Percentiles rank a stretch among this genome's conserved stretches.
These are phyloP conservation scores for Thalassaphorura encarpata DNA, from an alignment of 1,140 invertebrate genomes.

Conservation along the genomic window DNA sequence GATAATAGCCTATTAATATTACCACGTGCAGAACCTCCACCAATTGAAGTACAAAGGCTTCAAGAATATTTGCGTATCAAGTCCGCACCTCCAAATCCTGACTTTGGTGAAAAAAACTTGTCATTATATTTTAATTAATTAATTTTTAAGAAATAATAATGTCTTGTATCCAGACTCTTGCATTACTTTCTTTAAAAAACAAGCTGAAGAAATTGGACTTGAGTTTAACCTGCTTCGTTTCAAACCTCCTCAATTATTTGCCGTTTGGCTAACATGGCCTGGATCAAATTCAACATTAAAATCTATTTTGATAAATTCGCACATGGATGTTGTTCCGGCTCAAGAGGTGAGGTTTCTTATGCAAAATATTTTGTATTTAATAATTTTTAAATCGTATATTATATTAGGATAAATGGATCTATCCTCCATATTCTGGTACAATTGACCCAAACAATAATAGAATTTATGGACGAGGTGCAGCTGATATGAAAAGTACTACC, in stretches of 20 bases:
- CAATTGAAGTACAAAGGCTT: too few species aligned
- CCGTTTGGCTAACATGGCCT: slow-evolving; percentile 68
- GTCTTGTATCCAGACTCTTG: background rate
- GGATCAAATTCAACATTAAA: slow-evolving; percentile 58
- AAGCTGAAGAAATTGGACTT: slow-evolving; percentile 55
- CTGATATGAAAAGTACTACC: slow-evolving; percentile 61
- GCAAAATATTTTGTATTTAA: background rate
- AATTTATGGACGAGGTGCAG: slow-evolving; percentile 71
- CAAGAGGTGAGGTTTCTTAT: slow-evolving; percentile 34
- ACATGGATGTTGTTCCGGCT: slow-evolving; percentile 91
- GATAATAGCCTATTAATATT: too few species aligned
- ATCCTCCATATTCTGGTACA: slow-evolving; percentile 64
- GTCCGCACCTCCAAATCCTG: too few species aligned
- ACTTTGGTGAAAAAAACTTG: too few species aligned
- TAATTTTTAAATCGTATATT: background rate
- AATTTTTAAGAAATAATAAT: too few species aligned
- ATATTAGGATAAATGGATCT: slow-evolving; percentile 62
- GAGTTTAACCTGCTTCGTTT: slow-evolving; percentile 42
- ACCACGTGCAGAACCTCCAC: too few species aligned
- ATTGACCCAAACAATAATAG: slow-evolving; percentile 64
- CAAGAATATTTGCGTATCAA: too few species aligned
- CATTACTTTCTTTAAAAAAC: slow-evolving; percentile 51
- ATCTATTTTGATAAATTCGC: slow-evolving; percentile 74
- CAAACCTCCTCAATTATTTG: slow-evolving; percentile 53
- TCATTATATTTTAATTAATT: too few species aligned